Base-by-base conservation (phyloP, 1,140 invertebrate species). In the Zaprionus ornatus region DNA sequence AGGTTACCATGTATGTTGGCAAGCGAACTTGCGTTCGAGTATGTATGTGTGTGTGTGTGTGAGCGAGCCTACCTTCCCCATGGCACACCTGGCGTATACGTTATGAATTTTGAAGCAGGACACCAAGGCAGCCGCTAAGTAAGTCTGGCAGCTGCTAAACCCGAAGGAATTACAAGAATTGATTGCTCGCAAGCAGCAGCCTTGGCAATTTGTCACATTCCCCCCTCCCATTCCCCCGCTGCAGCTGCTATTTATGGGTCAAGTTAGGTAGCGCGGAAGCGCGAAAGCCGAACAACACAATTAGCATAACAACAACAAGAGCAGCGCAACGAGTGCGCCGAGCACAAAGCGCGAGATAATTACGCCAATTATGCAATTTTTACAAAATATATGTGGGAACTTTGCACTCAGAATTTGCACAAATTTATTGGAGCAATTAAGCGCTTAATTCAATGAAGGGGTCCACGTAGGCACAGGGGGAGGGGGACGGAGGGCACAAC, bases 371-470 rank as follows among this genome's bases (percentile, higher is more conserved):
- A 88, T 83, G 85, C 50, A 68, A 84, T 79, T 78, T 84, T 40
- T 67, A 63, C 70, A 55, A 25, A 82, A 67, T 60, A 67, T 60
- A 79, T 90, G 85, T 88, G 85, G 85, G 85, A 88, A 87, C 80
- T 75, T 79, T 86, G 70, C 65, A 59, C 50, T 68, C 75, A 57
- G 74, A 84, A 88, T 83, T 74, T 88, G 84, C 62, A 79, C 78
- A 73, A 90, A 90, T 90, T 88, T 90, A 88, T 88, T 90, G 72
- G 63, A 42, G 85, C 85, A 88, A 88, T 88, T 88, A 88, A 90
- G 85, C 42, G 40, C 69, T 79, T 90, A 88, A 88, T 88, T 88
- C 75, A 81, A 88, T 88, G 85, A 90, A n/a, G 7, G 40, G 40
- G 40, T 9, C 6, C 7, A 70, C 37, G 27, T 29, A 15, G 23